Evolutionary conservation across 2,113 vertebrate genomes (phyloP).

Genomic region (Pipa parva): DNA sequence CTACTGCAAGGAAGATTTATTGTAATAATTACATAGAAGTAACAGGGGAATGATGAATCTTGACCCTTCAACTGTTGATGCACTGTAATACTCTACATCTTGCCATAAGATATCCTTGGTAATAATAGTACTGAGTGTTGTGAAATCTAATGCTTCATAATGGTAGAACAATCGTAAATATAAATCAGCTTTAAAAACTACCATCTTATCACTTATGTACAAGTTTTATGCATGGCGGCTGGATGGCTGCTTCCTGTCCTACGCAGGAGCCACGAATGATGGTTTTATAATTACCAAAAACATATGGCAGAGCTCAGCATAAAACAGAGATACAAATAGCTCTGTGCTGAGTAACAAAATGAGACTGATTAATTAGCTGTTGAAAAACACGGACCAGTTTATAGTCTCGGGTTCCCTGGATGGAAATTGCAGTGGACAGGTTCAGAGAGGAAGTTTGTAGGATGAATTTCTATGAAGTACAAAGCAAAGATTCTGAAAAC

Average conservation of each 20-base stretch:
- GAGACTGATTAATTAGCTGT: slow-evolving; percentile 37
- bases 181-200: neutral
- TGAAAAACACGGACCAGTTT: slow-evolving; percentile 35
- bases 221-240: neutral
- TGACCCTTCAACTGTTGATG: too few species aligned
- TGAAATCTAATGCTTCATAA: neutral
- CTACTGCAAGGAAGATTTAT: too few species aligned
- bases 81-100: too few species aligned
- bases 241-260: neutral
- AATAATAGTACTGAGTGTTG: too few species aligned
- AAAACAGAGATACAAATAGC: slow-evolving; percentile 14
- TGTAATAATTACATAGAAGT: too few species aligned
- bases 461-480: slow-evolving; percentile 35
- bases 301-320: slow-evolving; percentile 21
- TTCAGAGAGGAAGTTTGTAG: neutral
- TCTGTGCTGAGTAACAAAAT: slow-evolving; percentile 6
- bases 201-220: neutral
- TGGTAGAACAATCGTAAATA: neutral
- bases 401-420: slow-evolving; percentile 10
- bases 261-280: neutral
- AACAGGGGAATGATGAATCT: too few species aligned
- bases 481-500: slow-evolving; percentile 14
- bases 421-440: slow-evolving; percentile 31
- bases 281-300: slow-evolving; percentile 25
- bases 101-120: too few species aligned